A percentile compares a stretch with the other conserved stretches of the same genome.
Evolutionary conservation across 2,888 invertebrate species (phyloP).

Genomic region (Nemoura dubitans): DNA sequence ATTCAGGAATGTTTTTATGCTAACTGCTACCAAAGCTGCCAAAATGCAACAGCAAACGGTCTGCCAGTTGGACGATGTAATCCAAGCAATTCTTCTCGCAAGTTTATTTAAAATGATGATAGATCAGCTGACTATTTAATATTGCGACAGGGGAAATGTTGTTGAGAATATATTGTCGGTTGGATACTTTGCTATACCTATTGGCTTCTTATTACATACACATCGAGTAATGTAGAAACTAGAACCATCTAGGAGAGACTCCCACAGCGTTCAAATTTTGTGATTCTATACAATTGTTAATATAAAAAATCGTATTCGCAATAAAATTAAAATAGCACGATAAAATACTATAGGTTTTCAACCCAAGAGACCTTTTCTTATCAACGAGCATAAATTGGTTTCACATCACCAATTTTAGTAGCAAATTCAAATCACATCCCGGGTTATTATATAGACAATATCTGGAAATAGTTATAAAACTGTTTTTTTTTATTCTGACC

Average conservation of each 20-base stretch:
- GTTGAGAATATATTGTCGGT: background rate
- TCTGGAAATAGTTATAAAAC: background rate
- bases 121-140: conserved; percentile 13
- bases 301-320: too few relatives aligned
- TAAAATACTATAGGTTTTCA: background rate
- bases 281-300: background rate
- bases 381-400: background rate
- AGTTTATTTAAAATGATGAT: conserved; percentile 28
- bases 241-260: too few relatives aligned
- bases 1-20: conserved; percentile 35
- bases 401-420: background rate
- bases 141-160: background rate
- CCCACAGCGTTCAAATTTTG: background rate
- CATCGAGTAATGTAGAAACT: too few relatives aligned
- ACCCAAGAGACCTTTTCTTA: conserved; percentile 30
- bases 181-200: background rate
- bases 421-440: background rate
- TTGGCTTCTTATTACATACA: background rate
- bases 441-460: conserved; percentile 27
- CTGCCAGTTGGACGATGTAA: conserved; percentile 29
- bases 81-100: background rate
- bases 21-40: conserved; percentile 35
- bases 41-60: conserved; percentile 22
- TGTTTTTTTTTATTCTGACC: conserved; percentile 24
- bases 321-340: background rate